Conservation (phyloP, 2,797 vertebrate species). For the Melanotaenia nigrans region DNA sequence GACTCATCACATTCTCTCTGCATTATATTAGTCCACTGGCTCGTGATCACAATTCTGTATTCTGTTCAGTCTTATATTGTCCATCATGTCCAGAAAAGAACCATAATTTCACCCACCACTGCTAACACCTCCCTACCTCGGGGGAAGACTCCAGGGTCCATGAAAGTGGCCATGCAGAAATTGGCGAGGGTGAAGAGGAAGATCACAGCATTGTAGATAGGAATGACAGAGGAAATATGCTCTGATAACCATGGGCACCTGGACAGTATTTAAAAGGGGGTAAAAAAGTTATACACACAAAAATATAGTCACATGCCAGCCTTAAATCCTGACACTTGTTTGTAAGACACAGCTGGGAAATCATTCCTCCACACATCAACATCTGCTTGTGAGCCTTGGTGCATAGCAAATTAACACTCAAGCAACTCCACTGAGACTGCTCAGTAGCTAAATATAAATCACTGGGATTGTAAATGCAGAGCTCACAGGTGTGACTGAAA, state of each 20-base stretch:
- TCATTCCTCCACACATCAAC: conserved; percentile 2
- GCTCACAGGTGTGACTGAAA: conserved; percentile 23
- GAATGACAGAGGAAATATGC: conserved; percentile 88
- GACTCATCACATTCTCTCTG: not conserved
- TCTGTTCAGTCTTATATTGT: not conserved
- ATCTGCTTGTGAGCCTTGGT: conserved; percentile 26
- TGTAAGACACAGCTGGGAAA: not conserved
- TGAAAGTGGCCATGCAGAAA: conserved; percentile 99
- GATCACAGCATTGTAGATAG: conserved; percentile 90
- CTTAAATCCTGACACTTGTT: not conserved
- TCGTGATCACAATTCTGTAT: not conserved
- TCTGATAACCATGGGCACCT: conserved; percentile 95
- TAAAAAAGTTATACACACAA: not conserved
- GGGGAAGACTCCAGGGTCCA: conserved; percentile 98
- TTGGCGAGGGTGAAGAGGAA: conserved; percentile 98
- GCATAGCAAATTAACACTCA: not conserved
- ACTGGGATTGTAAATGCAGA: conserved; percentile 7
- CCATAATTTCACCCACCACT: not conserved
- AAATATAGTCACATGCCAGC: not conserved
- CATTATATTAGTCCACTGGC: not conserved
- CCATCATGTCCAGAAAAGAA: not conserved
- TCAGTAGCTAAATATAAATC: conserved; percentile 30
- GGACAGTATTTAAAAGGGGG: conserved; percentile 13
- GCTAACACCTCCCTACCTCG: conserved; percentile 83
- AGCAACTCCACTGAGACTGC: conserved; percentile 16